phyloP scores from a whole-genome alignment of 2,797 vertebrate species.

The Threskiornis aethiopicus region DNA sequence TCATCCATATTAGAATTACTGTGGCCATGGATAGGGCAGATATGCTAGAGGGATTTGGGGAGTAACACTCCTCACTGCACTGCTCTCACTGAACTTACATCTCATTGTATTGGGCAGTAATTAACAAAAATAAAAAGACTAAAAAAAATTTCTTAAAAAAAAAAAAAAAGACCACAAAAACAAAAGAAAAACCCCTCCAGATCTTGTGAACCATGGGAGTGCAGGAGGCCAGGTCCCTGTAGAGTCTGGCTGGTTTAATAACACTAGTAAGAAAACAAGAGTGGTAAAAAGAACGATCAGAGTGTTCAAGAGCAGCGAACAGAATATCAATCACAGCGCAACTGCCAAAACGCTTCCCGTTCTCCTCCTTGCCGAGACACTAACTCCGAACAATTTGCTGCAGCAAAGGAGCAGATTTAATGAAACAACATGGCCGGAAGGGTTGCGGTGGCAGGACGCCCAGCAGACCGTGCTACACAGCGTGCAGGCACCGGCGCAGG shows the following conservation, averaged over 20 bases:
- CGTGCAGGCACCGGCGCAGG: accelerated
- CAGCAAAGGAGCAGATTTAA: conserved; percentile 17
- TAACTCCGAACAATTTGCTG: conserved; percentile 12
- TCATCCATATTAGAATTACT: conserved; percentile 22
- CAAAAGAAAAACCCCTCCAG: not conserved
- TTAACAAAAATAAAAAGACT: not conserved
- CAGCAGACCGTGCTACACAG: accelerated
- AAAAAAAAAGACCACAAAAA: not conserved
- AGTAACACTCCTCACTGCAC: not conserved
- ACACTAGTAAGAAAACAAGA: not conserved
- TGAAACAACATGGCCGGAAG: not conserved
- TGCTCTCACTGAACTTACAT: not conserved
- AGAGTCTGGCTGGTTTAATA: not conserved
- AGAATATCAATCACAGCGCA: not conserved
- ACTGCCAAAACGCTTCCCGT: not conserved
- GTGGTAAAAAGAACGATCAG: not conserved
- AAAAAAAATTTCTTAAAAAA: not conserved
- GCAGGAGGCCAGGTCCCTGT: not conserved
- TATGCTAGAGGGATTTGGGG: not conserved
- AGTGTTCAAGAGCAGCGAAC: not conserved
- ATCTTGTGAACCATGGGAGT: not conserved
- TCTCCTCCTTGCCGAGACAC: not conserved
- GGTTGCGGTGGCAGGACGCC: not conserved
- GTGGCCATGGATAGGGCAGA: not conserved
- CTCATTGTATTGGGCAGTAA: not conserved